Base-by-base conservation (phyloP, 2,888 invertebrate species). In the Liopterus haemorrhoidalis region DNA sequence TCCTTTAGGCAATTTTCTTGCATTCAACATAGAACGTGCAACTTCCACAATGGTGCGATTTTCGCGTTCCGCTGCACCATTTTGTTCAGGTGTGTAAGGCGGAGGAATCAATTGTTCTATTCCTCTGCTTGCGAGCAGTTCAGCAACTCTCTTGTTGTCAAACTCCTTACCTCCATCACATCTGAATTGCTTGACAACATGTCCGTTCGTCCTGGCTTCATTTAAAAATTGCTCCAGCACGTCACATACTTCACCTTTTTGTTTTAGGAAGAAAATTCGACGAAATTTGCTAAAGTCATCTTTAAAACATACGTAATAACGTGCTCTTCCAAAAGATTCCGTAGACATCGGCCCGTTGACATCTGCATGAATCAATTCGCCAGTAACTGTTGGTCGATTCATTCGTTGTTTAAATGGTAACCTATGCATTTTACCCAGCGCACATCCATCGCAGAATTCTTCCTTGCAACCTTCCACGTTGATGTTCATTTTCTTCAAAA, bases 361-460 rank as follows among this genome's bases (percentile, higher is more conserved):
- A 43, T 55, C 54, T 1, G 49, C 46, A 21, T 50, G 46, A 5
- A 56, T 52, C 5, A 21, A 41, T 37, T 55, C 52, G 31, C 53
- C 51, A 14, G 48, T 27, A 6, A 11, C 32, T 14, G 19, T 24
- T 9, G 52, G 11, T 9, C 41, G 30, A 15, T 30, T 14, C 9
- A 30, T 30, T 8, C 38, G 30, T 14, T 24, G 5, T 8, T 38
- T 32, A 22, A 46, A 48, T 2, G 46, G 37, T 9, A 48, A 22
- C 8, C 46, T 38, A 27, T 48, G 46, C 35, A 41, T 45, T 38
- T 47, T 49, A 2, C 49, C 51, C 15, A 49, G 30, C n/a, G 50
- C 45, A 35, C 51, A 54, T 5, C 49, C 52, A 11, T 37, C 19
- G 24, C 54, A 56, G 55, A 58, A 60, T 59, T 61, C 62, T 42